Conservation (phyloP, 2,888 invertebrate species). For the Rhagonycha fulva region DNA sequence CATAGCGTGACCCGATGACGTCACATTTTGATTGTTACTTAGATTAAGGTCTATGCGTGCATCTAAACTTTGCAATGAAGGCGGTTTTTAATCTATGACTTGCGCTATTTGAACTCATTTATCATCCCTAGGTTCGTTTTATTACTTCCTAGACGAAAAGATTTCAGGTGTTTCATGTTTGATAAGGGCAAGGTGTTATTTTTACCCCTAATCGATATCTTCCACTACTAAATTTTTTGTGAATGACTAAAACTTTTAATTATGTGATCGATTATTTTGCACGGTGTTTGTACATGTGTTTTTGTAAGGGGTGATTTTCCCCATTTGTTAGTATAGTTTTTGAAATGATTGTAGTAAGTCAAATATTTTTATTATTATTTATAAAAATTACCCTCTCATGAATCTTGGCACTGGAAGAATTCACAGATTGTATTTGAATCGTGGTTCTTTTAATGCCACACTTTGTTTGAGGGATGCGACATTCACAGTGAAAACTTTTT, state of each 20-base stretch:
- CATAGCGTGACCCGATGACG: conserved; percentile 49
- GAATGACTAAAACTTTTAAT: not conserved
- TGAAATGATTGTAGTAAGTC: not conserved
- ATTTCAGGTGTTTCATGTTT: conserved; percentile 15
- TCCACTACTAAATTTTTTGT: not conserved
- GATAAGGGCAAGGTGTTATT: not conserved
- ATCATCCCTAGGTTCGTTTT: conserved; percentile 8
- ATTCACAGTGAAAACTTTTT: not conserved
- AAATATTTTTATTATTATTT: not conserved
- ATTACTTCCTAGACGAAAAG: conserved; percentile 20
- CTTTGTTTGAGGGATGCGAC: conserved; percentile 50
- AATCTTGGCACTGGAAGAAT: conserved; percentile 72
- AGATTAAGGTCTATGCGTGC: conserved; percentile 48
- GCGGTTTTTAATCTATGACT: conserved; percentile 45
- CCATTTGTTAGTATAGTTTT: not conserved
- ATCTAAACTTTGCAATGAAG: conserved; percentile 42
- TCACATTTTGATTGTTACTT: conserved; percentile 48
- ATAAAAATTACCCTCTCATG: conserved; percentile 39
- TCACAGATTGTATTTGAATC: conserved; percentile 66
- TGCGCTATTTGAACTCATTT: conserved; percentile 36
- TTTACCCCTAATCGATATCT: not conserved
- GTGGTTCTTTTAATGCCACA: conserved; percentile 71
- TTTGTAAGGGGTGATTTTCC: not conserved
- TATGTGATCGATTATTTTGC: not conserved
- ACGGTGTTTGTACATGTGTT: not conserved